Conservation (phyloP, 2,888 invertebrate species). For the Drosophila picticornis region DNA sequence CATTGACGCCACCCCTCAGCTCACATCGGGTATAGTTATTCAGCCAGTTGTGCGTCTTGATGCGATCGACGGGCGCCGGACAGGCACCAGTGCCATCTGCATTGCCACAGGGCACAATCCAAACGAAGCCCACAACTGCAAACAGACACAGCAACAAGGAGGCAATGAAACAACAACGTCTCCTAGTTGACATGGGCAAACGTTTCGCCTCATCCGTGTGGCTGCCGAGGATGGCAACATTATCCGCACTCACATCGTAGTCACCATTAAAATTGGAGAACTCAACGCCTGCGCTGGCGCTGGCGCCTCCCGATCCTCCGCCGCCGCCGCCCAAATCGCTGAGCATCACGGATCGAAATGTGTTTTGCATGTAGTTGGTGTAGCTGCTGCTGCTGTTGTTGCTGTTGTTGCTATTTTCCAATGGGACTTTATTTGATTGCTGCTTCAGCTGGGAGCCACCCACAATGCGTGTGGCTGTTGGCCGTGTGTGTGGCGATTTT, state of each 20-base stretch:
- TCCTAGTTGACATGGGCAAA: constrained; percentile 88
- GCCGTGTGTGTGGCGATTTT: constrained; percentile 60
- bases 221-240: constrained; percentile 83
- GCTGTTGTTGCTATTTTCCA: constrained; percentile 48
- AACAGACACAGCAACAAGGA: constrained; percentile 90
- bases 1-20: constrained; percentile 89
- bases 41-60: constrained; percentile 89
- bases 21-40: constrained; percentile 89
- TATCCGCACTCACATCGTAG: constrained; percentile 84
- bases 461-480: constrained; percentile 52
- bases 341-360: constrained; percentile 84
- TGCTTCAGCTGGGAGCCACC: constrained; percentile 49
- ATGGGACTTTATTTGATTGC: constrained; percentile 15
- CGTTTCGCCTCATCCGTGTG: constrained; percentile 85
- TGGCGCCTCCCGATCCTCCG: constrained; percentile 30
- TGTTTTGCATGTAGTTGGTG: constrained; percentile 82
- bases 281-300: constrained; percentile 67
- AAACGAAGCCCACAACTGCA: constrained; percentile 90
- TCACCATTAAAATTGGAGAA: constrained; percentile 83
- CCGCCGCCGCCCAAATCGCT: constrained; percentile 75
- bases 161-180: constrained; percentile 89
- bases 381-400: constrained; percentile 64
- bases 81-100: constrained; percentile 88
- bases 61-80: constrained; percentile 86
- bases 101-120: constrained; percentile 90